Evolutionary conservation across 1,140 invertebrate genomes (phyloP), one percentile per base, ranked within the genome.

Genomic region (Akabosia matsudoensis): DNA sequence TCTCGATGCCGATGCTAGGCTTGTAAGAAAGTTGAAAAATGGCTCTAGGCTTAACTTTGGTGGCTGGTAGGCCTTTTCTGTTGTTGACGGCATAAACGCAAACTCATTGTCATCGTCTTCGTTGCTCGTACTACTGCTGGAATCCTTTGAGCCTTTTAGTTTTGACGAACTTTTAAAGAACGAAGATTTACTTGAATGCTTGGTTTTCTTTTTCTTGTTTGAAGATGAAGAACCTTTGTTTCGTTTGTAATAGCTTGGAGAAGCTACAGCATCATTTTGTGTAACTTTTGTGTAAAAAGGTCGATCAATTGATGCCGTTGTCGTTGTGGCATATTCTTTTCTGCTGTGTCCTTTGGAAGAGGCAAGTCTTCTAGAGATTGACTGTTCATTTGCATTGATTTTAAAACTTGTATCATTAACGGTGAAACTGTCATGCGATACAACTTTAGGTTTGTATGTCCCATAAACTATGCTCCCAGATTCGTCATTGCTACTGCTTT

Each of bases 261-360:
- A 30, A 7, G 61, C 61, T 28, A 67, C 28, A 30, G 61, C 61
- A 31, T 67, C 61, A 10, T 67, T 28, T 30, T 30, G 28, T 7
- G 61, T 67, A 30, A 67, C 31, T 67, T 67, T 67, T 67, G 61
- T 67, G 61, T 67, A 67, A n/a, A 67, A 67, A 14, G 61, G 61
- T 31, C 61, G 28, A n/a, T 67, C 61, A 30, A 67, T 67, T 31
- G 61, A 67, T 2, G 61, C 31, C 7, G 30, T n/a, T 7, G 54
- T 7, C 3, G 14, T 4, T 16, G 24, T 16, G 7, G 54, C 13
- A 30, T 10, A 30, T 2, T 67, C 30, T 30, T 31, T 67, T 2
- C 61, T 24, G 22, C 61, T 31, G 10, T n/a, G n/a, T n/a, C 26
- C 61, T 30, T 22, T 67, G 3, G 28, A 3, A 16, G 61, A 67